Base-by-base conservation (phyloP, 2,797 vertebrate species). In the Octomys mimax region DNA sequence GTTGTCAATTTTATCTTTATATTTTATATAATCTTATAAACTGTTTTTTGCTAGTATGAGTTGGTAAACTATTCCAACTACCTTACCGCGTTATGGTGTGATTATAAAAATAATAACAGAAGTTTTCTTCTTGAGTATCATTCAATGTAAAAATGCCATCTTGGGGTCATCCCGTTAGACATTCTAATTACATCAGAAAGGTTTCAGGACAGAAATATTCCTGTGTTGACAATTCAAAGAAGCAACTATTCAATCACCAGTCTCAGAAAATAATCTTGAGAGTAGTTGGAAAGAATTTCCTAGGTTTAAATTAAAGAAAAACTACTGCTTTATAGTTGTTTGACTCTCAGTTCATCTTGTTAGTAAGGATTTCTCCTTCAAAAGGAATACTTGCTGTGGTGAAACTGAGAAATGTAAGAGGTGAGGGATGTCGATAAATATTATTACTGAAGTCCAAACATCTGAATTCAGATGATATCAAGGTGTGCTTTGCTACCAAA, bases 401-500 rank as follows among this genome's bases (percentile, higher is more conserved):
- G 61, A 79, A 79, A 7, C 13, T 79, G 49, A 24, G 42, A 66
- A 42, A 10, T n/a, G 4, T 14, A 28, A 19, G 2, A 22, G 31
- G 19, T 11, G n/a, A 57, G 91, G 36, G 68, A 31, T 5, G 13
- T 10, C 36, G 42, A 14, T 39, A 28, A 82, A 39, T 22, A n/a
- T 0, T 10, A 5, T 14, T 21, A 19, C 13, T 22, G 7, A 2
- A 26, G 1, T 3, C 16, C 52, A 11, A 5, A 16, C 8, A 31
- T 70, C 16, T 92, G 42, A 83, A 36, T 57, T 70, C n/a, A 57
- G 68, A 33, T 14, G 31, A 14, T 14, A 36, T 2, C 31, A n/a
- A 85, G 14, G 19, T 54, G 59, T 2, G 26, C 59, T 31, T 54
- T 68, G 22, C 39, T 81, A n/a, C 10, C 71, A 33, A 64, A 18